phyloP scores from a whole-genome alignment of 1,140 invertebrate genomes.

The Drosophila parvula region DNA sequence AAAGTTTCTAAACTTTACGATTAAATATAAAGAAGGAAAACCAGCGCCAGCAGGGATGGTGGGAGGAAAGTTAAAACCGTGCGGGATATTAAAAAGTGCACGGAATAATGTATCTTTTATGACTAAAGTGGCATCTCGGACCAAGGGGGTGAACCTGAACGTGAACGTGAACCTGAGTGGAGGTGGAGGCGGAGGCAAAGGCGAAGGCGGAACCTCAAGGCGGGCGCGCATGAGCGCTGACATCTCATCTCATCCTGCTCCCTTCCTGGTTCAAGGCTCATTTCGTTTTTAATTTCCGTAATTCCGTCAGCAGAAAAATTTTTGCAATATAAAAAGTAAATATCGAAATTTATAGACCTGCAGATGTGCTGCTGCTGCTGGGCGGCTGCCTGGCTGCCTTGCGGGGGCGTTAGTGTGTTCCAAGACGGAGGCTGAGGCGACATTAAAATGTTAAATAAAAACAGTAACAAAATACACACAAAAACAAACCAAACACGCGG shows the following conservation, averaged over 20 bases:
- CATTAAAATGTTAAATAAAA: slow-evolving; percentile 83
- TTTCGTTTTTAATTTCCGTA: slow-evolving; percentile 84
- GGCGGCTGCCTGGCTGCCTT: not conserved
- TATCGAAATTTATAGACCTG: slow-evolving; percentile 84
- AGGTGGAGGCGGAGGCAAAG: too few relatives aligned
- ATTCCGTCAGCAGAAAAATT: slow-evolving; percentile 84
- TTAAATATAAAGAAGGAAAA: slow-evolving; percentile 59
- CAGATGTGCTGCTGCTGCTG: slow-evolving; percentile 56
- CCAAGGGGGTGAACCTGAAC: slow-evolving; percentile 20
- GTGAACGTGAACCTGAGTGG: not conserved
- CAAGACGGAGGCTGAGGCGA: slow-evolving; percentile 58
- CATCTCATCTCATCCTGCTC: not conserved
- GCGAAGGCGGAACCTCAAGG: slow-evolving; percentile 8
- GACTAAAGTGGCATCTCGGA: slow-evolving; percentile 71
- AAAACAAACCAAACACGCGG: slow-evolving; percentile 64
- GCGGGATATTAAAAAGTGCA: slow-evolving; percentile 84
- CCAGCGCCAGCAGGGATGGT: slow-evolving; percentile 17
- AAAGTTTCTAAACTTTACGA: slow-evolving; percentile 83
- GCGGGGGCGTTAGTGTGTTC: slow-evolving; percentile 44
- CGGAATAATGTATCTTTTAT: slow-evolving; percentile 79
- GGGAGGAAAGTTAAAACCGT: slow-evolving; percentile 68
- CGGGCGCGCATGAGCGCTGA: slow-evolving; percentile 70
- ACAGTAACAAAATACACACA: slow-evolving; percentile 78
- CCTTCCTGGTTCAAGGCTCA: slow-evolving; percentile 65
- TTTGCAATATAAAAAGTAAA: slow-evolving; percentile 84